These are phyloP conservation scores for Mesembrinibis cayennensis DNA, from an alignment of 2,113 vertebrate species.

Conservation along the genomic window DNA sequence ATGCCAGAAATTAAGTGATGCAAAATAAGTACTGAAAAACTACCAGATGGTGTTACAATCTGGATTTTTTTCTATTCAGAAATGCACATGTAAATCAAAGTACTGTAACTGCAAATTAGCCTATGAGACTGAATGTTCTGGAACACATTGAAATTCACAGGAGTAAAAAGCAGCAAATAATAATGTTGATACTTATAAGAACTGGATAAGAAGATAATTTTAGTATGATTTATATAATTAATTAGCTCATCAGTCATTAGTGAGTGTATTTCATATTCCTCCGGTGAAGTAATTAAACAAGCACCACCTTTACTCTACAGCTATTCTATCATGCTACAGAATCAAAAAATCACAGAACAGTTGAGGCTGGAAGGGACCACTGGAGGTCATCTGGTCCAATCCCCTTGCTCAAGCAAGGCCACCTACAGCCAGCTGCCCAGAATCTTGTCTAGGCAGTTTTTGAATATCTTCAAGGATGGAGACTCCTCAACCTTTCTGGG, in stretches of 20 bases:
- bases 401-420: neutral
- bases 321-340: neutral
- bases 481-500: neutral
- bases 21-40: neutral
- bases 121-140: neutral
- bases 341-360: neutral
- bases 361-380: neutral
- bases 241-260: conserved; percentile 29
- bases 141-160: neutral
- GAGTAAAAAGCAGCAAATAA: neutral
- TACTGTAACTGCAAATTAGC: neutral
- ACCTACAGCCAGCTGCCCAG: neutral
- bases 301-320: neutral
- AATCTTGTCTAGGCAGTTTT: neutral
- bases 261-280: neutral
- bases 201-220: neutral
- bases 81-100: neutral
- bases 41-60: conserved; percentile 6
- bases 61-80: neutral
- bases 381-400: neutral
- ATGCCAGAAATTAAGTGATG: neutral
- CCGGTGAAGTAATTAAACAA: conserved; percentile 6
- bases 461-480: neutral
- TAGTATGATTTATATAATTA: conserved; percentile 13
- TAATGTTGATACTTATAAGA: neutral